Evolutionary conservation across 2,888 invertebrate genomes (phyloP).

Genomic region (Ctena decussata): DNA sequence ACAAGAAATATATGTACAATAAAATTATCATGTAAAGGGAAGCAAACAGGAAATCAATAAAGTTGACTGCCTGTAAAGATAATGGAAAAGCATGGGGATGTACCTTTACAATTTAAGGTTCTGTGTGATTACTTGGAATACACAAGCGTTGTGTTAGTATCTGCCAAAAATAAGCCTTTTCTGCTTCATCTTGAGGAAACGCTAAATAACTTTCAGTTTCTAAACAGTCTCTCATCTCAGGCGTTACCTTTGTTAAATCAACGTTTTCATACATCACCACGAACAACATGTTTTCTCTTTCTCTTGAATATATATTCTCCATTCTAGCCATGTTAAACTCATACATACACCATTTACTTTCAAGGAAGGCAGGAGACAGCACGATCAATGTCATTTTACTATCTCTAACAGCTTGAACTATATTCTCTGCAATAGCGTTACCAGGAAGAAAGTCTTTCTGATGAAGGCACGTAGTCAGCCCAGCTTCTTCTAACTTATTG

Average conservation of each 20-base stretch:
- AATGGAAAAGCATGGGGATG: too few species aligned
- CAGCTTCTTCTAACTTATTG: background rate
- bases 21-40: too few species aligned
- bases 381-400: background rate
- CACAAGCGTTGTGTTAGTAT: background rate
- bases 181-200: background rate
- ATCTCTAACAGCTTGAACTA: background rate
- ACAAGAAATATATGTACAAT: too few species aligned
- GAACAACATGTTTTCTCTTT: background rate
- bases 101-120: too few species aligned
- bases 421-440: background rate
- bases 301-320: background rate
- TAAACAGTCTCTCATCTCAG: background rate
- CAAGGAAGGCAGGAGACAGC: background rate
- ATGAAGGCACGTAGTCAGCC: background rate
- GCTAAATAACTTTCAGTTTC: too few species aligned
- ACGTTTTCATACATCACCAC: background rate
- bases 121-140: too few species aligned
- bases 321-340: too few species aligned
- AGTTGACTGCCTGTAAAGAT: too few species aligned
- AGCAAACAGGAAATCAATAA: too few species aligned
- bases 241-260: background rate
- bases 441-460: constrained; percentile 1
- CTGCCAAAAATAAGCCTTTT: background rate
- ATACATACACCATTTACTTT: too few species aligned